Percentiles rank a stretch among this genome's conserved stretches.
These are phyloP conservation scores for Aphis gossypii DNA, from an alignment of 1,140 invertebrate species.

Conservation along the genomic window DNA sequence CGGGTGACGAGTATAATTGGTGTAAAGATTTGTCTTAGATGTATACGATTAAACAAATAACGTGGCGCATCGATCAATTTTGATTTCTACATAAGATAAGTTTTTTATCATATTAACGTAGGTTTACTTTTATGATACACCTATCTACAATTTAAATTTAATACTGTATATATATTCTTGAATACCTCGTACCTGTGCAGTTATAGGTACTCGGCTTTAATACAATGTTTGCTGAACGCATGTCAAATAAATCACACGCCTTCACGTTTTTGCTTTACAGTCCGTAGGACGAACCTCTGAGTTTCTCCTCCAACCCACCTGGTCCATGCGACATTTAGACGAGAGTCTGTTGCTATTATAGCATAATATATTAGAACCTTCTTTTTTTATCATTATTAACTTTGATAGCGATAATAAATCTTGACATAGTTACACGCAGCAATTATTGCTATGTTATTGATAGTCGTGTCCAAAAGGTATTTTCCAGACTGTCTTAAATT, in stretches of 20 bases:
- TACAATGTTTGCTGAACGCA: constrained; percentile 17
- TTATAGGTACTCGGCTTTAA: background rate
- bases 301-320: background rate
- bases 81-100: background rate
- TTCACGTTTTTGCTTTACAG: constrained; percentile 26
- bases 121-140: background rate
- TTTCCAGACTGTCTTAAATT: background rate
- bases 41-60: background rate
- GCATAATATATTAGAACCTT: background rate
- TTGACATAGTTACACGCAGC: background rate
- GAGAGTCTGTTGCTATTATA: background rate
- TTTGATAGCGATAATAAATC: background rate
- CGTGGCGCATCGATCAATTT: background rate
- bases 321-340: constrained; percentile 25
- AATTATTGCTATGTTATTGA: background rate
- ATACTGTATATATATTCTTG: background rate
- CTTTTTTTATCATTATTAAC: background rate
- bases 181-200: background rate
- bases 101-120: constrained; percentile 10
- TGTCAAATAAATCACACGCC: constrained; percentile 46
- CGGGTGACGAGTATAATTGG: no score
- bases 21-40: background rate
- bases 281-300: constrained; percentile 31
- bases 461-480: background rate
- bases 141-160: constrained; percentile 13